A percentile compares a stretch with the other conserved stretches of the same genome.
Evolutionary conservation across 2,113 vertebrate genomes (phyloP).

Genomic region (Syrrhaptes paradoxus): DNA sequence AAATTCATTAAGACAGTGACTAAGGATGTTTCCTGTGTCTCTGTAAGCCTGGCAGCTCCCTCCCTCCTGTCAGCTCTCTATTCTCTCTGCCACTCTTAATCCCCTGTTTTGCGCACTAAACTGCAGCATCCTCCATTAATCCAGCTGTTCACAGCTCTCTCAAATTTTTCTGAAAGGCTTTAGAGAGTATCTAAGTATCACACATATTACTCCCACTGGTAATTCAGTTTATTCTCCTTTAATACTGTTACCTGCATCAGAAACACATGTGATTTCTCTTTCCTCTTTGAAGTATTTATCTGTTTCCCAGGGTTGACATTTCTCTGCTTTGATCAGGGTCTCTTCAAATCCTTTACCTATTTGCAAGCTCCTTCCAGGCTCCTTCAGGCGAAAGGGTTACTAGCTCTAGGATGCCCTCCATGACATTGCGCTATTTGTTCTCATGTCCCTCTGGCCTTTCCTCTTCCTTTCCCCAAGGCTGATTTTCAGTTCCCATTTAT

Average conservation of each 20-base stretch:
- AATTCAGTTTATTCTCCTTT: background rate
- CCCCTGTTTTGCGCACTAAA: background rate
- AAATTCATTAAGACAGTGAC: background rate
- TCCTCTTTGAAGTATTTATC: background rate
- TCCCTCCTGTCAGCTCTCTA: background rate
- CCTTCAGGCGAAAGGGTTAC: background rate
- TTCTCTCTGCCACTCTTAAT: background rate
- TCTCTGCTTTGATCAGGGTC: background rate
- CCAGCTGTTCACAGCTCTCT: background rate
- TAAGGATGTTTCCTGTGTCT: background rate
- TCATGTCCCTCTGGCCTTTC: background rate
- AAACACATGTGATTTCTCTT: background rate
- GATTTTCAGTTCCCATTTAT: background rate
- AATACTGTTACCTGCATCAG: background rate
- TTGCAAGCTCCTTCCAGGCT: background rate
- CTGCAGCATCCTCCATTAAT: background rate
- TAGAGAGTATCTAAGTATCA: background rate
- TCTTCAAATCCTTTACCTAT: background rate
- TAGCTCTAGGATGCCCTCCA: background rate
- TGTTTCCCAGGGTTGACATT: background rate
- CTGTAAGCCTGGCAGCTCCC: background rate
- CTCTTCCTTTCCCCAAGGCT: background rate
- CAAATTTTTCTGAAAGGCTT: background rate
- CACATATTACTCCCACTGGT: background rate
- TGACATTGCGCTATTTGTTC: rapidly evolving